Conservation (phyloP, 2,113 vertebrate species). For the Myocastor coypus region DNA sequence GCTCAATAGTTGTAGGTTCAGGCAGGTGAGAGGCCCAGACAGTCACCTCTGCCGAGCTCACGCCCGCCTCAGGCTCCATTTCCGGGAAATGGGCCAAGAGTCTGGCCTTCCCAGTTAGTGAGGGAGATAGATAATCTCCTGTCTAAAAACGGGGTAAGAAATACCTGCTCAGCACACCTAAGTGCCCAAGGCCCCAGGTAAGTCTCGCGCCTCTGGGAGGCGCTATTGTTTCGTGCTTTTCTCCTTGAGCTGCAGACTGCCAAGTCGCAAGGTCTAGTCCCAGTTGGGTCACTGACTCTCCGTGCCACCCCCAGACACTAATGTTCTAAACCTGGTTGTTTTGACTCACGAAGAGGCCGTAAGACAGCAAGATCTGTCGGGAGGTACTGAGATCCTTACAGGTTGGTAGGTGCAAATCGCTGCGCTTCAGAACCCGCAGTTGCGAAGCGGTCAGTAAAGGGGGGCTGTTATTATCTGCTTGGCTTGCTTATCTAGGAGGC, state of each 20-base stretch:
- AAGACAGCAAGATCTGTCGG: too few relatives aligned
- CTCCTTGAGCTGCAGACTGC: not conserved
- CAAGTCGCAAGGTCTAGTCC: not conserved
- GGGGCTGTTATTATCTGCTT: conserved; percentile 30
- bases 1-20: not conserved
- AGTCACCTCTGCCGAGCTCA: not conserved
- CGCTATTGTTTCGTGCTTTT: conserved; percentile 61
- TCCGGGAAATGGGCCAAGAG: not conserved
- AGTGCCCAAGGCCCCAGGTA: not conserved
- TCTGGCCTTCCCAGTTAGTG: rapidly evolving
- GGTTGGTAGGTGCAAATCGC: not conserved
- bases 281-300: not conserved
- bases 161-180: not conserved
- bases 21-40: not conserved
- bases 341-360: not conserved
- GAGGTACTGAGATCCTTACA: not conserved
- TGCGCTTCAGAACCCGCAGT: not conserved
- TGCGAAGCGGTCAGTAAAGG: not conserved
- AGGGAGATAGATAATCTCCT: not conserved
- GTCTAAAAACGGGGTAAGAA: not conserved
- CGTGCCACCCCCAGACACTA: not conserved
- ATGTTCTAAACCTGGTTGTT: not conserved
- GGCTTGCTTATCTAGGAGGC: conserved; percentile 37
- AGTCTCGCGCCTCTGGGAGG: conserved; percentile 74
- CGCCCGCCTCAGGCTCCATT: not conserved